phyloP scores from a whole-genome alignment of 2,888 invertebrate species.

The Drosophila birchii region DNA sequence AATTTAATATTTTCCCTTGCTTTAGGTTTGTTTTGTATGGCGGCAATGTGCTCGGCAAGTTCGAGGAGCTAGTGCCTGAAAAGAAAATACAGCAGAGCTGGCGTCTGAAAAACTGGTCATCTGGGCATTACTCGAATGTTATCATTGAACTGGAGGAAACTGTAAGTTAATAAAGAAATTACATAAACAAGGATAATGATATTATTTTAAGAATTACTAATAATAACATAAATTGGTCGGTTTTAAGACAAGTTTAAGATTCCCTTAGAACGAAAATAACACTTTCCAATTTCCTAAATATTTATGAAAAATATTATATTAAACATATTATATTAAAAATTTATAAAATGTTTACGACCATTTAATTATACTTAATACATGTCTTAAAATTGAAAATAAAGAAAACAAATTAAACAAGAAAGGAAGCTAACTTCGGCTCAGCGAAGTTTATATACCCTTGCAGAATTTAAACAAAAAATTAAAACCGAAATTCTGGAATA shows the following conservation, averaged over 20 bases:
- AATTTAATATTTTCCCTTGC: not conserved
- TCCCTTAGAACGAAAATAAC: not conserved
- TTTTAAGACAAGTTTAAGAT: not conserved
- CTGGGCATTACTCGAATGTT: conserved; percentile 95
- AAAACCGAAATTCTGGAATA: too few species aligned
- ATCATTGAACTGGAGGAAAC: conserved; percentile 93
- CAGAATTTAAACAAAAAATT: too few species aligned
- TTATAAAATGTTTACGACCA: too few species aligned
- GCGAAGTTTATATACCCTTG: too few species aligned
- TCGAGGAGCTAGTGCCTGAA: conserved; percentile 92
- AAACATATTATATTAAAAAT: too few species aligned
- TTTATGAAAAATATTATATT: too few species aligned
- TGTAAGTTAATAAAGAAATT: conserved; percentile 83
- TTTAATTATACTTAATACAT: too few species aligned
- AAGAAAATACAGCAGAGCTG: conserved; percentile 95
- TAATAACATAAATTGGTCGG: not conserved
- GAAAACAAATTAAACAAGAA: too few species aligned
- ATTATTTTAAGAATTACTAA: not conserved
- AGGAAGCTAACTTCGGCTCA: too few species aligned
- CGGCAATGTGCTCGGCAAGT: conserved; percentile 96
- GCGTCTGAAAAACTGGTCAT: conserved; percentile 98
- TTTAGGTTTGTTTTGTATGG: conserved; percentile 93
- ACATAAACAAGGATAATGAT: not conserved
- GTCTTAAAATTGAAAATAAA: too few species aligned
- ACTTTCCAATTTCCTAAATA: not conserved